phyloP scores from a whole-genome alignment of 2,113 vertebrate species.

The Xenopus laevis region DNA sequence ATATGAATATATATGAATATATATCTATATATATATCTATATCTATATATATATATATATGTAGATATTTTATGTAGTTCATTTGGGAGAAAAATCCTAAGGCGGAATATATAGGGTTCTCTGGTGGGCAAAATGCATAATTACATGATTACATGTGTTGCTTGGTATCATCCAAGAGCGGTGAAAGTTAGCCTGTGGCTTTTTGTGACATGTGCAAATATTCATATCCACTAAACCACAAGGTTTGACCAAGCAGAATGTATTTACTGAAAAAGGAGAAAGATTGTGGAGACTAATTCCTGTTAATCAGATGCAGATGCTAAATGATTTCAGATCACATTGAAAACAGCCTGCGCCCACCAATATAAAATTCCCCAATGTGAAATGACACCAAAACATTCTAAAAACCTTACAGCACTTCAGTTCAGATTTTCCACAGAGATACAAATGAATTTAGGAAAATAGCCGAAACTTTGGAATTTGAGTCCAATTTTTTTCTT shows the following conservation, averaged over 20 bases:
- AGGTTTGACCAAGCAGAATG: background rate
- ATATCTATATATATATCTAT: no score
- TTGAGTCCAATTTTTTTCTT: no score
- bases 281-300: background rate
- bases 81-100: background rate
- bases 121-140: background rate
- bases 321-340: background rate
- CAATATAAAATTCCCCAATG: background rate
- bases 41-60: no score
- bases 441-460: no score
- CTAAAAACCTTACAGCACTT: no score
- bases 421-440: no score
- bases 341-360: background rate
- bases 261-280: constrained; percentile 1
- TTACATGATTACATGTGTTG: background rate
- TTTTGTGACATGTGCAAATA: background rate
- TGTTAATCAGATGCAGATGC: background rate
- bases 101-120: background rate
- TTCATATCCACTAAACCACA: background rate
- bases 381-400: no score
- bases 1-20: no score
- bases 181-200: background rate
- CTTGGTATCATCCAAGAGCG: background rate
- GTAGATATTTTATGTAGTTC: background rate
- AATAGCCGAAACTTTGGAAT: no score